phyloP scores from a whole-genome alignment of 2,797 vertebrate genomes.

The Tenualosa thibaudeaui region DNA sequence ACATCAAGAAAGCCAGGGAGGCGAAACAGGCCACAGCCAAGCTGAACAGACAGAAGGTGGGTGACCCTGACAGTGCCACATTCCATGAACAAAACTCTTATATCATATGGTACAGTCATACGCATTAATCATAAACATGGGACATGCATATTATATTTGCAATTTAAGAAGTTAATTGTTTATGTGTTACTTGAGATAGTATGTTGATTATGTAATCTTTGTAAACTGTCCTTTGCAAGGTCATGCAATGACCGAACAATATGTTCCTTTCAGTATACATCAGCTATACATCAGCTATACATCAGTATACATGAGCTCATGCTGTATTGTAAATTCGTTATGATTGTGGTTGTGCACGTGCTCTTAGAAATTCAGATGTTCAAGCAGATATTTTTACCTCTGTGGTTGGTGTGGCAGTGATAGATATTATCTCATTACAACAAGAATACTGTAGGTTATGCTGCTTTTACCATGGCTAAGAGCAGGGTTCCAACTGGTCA shows the following conservation, averaged over 20 bases:
- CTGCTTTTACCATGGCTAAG: too few species aligned
- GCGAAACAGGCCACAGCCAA: conserved; percentile 65
- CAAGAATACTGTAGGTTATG: too few species aligned
- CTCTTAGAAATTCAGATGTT: background rate
- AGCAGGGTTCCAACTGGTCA: too few species aligned
- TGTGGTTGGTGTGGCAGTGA: too few species aligned
- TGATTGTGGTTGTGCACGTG: background rate
- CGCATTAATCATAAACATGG: background rate
- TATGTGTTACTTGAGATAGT: background rate
- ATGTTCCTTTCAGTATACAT: background rate
- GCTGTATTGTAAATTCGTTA: background rate
- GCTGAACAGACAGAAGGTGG: conserved; percentile 75
- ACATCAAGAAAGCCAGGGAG: conserved; percentile 80
- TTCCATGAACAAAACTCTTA: background rate
- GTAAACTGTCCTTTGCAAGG: background rate
- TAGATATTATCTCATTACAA: too few species aligned
- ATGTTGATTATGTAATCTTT: background rate
- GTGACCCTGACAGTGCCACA: conserved; percentile 22
- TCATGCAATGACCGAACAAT: conserved; percentile 3
- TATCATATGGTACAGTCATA: background rate
- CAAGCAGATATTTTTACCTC: too few species aligned
- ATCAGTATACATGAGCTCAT: too few species aligned
- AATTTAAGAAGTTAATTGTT: background rate
- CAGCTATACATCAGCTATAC: background rate
- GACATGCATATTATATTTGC: background rate